These are phyloP conservation scores for Onychostruthus taczanowskii DNA, from an alignment of 2,113 vertebrate species.

Conservation along the genomic window DNA sequence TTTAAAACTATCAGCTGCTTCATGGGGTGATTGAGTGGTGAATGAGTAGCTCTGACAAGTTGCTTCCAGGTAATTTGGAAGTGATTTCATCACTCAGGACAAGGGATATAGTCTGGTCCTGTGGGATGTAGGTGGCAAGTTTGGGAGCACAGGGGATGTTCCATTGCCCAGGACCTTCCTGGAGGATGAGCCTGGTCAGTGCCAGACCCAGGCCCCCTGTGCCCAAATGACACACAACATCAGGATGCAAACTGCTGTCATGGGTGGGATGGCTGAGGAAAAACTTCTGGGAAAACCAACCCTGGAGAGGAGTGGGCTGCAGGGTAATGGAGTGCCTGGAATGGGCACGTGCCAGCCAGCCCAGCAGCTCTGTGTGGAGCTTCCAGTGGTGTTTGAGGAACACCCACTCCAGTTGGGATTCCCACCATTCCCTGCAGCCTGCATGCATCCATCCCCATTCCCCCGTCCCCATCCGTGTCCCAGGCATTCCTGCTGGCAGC, in stretches of 20 bases:
- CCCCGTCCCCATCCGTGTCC: not conserved
- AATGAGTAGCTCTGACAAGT: fast-evolving
- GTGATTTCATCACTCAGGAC: not conserved
- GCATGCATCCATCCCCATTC: fast-evolving
- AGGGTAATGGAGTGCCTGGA: fast-evolving
- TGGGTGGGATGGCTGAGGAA: not conserved
- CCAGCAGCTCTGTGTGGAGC: not conserved
- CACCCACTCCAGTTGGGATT: fast-evolving
- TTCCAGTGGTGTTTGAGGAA: not conserved
- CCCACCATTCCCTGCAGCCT: not conserved
- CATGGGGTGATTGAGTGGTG: not conserved
- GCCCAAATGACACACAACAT: fast-evolving
- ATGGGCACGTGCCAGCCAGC: not conserved
- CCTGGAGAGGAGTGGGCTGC: not conserved
- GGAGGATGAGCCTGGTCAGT: not conserved
- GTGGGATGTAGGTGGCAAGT: not conserved
- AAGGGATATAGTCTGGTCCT: not conserved
- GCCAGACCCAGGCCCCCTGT: fast-evolving
- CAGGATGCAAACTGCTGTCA: fast-evolving
- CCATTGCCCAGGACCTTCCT: not conserved
- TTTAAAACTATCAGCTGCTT: not conserved
- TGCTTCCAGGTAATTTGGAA: not conserved
- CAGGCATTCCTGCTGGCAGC: not conserved
- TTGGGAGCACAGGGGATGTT: not conserved
- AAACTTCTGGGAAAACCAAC: not conserved